Evolutionary conservation across 2,797 vertebrate genomes (phyloP).

Genomic region (Dermochelys coriacea): DNA sequence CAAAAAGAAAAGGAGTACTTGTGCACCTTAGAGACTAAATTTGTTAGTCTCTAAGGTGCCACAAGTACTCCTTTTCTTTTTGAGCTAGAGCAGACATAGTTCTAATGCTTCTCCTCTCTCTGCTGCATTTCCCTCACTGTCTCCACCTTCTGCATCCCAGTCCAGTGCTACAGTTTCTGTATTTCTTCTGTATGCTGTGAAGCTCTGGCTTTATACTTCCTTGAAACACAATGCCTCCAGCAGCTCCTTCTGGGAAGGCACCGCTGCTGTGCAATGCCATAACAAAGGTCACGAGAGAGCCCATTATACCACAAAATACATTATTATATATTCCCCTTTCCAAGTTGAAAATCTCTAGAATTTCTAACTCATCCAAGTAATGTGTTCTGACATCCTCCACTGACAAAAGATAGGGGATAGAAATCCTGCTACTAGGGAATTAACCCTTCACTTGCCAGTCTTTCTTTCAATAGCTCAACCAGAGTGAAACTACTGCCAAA

Average conservation of each 20-base stretch:
- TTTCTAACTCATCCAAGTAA: not conserved
- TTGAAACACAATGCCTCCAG: not conserved
- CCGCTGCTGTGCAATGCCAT: not conserved
- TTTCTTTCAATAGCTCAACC: not conserved
- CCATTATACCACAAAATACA: not conserved
- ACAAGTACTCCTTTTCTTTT: too few relatives aligned
- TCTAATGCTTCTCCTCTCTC: not conserved
- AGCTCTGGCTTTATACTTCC: not conserved
- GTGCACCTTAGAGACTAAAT: too few relatives aligned
- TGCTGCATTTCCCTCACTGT: not conserved
- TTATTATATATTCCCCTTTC: not conserved
- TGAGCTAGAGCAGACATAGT: not conserved
- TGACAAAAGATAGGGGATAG: not conserved
- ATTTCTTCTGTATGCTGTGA: not conserved
- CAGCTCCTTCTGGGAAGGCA: not conserved
- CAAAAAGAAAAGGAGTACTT: too few relatives aligned
- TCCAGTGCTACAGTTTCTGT: not conserved
- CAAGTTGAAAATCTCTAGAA: not conserved
- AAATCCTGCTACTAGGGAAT: not conserved
- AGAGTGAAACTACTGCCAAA: not conserved
- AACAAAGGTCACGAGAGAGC: not conserved
- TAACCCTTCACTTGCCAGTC: not conserved
- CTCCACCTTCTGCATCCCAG: rapidly evolving
- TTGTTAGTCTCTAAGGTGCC: too few relatives aligned
- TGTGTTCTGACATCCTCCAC: not conserved